phyloP scores from a whole-genome alignment of 2,797 vertebrate species.

The Manis javanica region DNA sequence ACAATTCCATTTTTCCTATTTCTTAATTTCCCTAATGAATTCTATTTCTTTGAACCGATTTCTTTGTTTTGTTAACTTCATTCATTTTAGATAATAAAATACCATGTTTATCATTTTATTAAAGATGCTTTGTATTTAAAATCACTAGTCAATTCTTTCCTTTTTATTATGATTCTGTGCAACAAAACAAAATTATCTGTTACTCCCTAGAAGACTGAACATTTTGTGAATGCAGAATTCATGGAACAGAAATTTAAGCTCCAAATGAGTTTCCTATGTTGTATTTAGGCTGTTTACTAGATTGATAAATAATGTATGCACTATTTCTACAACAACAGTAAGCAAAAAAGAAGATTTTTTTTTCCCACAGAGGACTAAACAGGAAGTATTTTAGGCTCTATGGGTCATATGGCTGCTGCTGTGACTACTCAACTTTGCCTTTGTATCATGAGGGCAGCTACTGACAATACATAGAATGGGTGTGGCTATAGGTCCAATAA shows the following conservation, averaged over 20 bases:
- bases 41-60: conserved; percentile 59
- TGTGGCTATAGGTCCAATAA: background rate
- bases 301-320: background rate
- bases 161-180: conserved; percentile 22
- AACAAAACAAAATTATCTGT: background rate
- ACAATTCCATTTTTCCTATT: background rate
- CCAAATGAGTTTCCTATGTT: background rate
- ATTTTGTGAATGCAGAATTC: background rate
- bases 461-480: background rate
- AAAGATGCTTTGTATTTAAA: conserved; percentile 41
- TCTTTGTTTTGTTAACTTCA: conserved; percentile 56
- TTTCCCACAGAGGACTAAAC: background rate
- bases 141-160: background rate
- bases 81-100: conserved; percentile 53
- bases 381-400: background rate
- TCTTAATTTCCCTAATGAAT: conserved; percentile 60
- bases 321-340: background rate
- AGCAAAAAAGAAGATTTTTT: background rate
- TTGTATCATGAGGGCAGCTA: background rate
- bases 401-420: background rate
- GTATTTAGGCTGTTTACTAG: background rate
- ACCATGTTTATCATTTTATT: conserved; percentile 41
- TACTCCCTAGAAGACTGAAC: background rate
- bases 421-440: background rate
- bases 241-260: conserved; percentile 15